Percentiles rank a stretch among this genome's conserved stretches.
Conservation (phyloP, 2,113 vertebrate genomes). For the Seriola dumerili region DNA sequence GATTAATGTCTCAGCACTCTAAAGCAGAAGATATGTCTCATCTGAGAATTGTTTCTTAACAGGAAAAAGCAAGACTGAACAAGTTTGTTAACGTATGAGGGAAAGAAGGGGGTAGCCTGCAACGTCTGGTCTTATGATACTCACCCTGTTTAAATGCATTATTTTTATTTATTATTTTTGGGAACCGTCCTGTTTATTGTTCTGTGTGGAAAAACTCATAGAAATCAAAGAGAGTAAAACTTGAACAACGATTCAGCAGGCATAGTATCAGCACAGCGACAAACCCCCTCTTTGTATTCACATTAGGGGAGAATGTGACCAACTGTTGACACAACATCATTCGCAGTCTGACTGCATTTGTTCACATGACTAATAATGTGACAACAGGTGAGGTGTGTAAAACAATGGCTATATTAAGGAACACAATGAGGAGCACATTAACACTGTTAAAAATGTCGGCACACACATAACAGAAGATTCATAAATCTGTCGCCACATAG, state of each 20-base stretch:
- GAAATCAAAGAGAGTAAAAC: too few relatives aligned
- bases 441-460: neutral
- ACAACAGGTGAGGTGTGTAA: neutral
- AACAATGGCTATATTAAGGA: neutral
- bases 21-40: slow-evolving; percentile 21
- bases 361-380: slow-evolving; percentile 2
- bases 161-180: neutral
- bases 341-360: slow-evolving; percentile 5
- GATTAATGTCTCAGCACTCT: slow-evolving; percentile 28
- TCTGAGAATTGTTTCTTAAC: slow-evolving; percentile 7
- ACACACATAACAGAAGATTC: too few relatives aligned
- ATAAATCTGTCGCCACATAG: neutral
- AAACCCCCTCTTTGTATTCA: neutral
- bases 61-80: slow-evolving; percentile 12
- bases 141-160: neutral
- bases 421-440: slow-evolving; percentile 17
- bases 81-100: slow-evolving; percentile 25
- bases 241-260: neutral
- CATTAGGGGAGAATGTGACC: neutral
- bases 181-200: neutral
- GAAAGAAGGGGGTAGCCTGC: neutral
- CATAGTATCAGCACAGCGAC: neutral
- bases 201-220: neutral
- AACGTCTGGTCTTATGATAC: neutral
- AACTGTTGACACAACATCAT: neutral